phyloP scores from a whole-genome alignment of 2,888 invertebrate species.

The Formica aserva region DNA sequence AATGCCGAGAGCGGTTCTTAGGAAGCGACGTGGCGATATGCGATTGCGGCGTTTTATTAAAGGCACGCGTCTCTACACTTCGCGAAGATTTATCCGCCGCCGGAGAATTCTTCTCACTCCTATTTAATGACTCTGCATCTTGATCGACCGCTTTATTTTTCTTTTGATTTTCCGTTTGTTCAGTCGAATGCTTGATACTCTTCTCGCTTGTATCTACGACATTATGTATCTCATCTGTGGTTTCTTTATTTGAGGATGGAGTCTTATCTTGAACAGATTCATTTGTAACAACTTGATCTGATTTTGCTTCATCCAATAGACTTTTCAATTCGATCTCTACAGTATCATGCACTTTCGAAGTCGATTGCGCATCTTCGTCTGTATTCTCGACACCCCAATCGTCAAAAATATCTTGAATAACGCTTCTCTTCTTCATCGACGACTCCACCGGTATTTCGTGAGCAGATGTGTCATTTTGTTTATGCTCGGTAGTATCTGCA shows the following conservation, averaged over 20 bases:
- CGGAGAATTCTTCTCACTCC: slow-evolving; percentile 47
- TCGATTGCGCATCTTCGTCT: slow-evolving; percentile 76
- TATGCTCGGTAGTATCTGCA: neutral
- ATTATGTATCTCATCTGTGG: neutral
- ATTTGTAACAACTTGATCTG: slow-evolving; percentile 54
- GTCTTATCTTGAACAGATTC: slow-evolving; percentile 57
- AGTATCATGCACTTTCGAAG: slow-evolving; percentile 74
- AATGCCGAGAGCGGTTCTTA: slow-evolving; percentile 78
- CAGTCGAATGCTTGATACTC: slow-evolving; percentile 28
- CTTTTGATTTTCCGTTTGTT: slow-evolving; percentile 58
- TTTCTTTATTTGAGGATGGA: slow-evolving; percentile 28
- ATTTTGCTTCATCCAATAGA: slow-evolving; percentile 79
- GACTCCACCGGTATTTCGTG: slow-evolving; percentile 31
- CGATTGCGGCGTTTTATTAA: slow-evolving; percentile 49
- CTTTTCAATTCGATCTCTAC: slow-evolving; percentile 82
- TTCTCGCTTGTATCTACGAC: slow-evolving; percentile 27
- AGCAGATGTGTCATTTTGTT: slow-evolving; percentile 22
- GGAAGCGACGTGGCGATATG: slow-evolving; percentile 60
- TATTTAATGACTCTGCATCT: slow-evolving; percentile 47
- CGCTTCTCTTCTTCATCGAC: slow-evolving; percentile 77
- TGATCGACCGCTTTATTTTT: slow-evolving; percentile 40
- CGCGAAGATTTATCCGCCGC: slow-evolving; percentile 48
- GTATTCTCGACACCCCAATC: slow-evolving; percentile 84
- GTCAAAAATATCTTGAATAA: slow-evolving; percentile 84
- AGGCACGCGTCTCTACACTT: slow-evolving; percentile 9